Evolutionary conservation across 2,797 vertebrate genomes (phyloP), one percentile per base, ranked within the genome.

Genomic region (Pterois miles): DNA sequence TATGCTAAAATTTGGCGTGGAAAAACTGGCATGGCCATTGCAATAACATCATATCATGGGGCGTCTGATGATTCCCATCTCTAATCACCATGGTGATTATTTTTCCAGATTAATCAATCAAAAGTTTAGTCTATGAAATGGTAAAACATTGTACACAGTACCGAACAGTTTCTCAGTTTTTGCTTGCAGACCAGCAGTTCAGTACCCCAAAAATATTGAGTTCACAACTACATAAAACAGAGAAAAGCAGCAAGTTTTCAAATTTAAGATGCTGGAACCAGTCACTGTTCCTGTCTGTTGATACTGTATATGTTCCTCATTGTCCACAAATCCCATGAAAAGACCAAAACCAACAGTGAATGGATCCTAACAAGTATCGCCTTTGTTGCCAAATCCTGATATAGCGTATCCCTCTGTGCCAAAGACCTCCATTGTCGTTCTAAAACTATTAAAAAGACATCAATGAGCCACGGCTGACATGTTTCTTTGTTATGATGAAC

Each of bases 321-420:
- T 67, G 22, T 79, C 22, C 13, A 38, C 31, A 74, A 73, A 79
- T 74, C 12, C 43, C 54, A 53, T 46, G 16, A 59, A 52, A 62
- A 7, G n/a, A 67, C 11, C 29, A 36, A 79, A 68, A 69, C 29
- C 40, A 64, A 40, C 33, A 71, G 22, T 43, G 5, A 60, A 60
- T 54, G n/a, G 20, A 33, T 50, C n/a, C 10, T 48, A 31, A 46
- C 27, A 71, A 62, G 16, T 18, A 8, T 62, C 29, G 7, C 18
- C 33, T 38, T 57, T 48, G 65, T 31, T 23, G 11, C 34, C 56
- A 66, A 60, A 66, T 34, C 65, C 38, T 14, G 23, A 58, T 58
- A 23, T 8, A 52, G 25, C 1, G 0, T 33, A 33, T 52, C 4
- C 16, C 25, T 50, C 2, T 7, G 14, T 40, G 6, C 52, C 59